Evolutionary conservation across 2,888 invertebrate species (phyloP).

Genomic region (Xestia rhomboidea): DNA sequence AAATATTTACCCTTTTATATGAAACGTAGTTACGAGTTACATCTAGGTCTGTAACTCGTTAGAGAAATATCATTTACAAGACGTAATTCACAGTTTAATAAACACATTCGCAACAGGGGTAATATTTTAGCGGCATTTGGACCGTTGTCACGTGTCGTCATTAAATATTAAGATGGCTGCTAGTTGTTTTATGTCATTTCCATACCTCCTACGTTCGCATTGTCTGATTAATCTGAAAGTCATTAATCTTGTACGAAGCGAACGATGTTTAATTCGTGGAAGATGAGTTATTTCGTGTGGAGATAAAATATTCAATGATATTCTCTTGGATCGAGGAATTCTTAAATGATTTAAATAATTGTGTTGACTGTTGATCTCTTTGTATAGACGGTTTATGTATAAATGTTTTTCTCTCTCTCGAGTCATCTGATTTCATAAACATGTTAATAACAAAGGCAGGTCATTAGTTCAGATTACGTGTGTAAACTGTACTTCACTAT

Average conservation of each 20-base stretch:
- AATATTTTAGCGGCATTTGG: slow-evolving; percentile 14
- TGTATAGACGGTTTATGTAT: slow-evolving; percentile 3
- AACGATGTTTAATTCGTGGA: slow-evolving; percentile 35
- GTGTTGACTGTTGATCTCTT: neutral
- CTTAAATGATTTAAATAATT: slow-evolving; percentile 3
- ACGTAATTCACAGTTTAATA: slow-evolving; percentile 24
- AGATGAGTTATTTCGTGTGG: slow-evolving; percentile 24
- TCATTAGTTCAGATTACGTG: neutral
- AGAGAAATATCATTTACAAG: slow-evolving; percentile 32
- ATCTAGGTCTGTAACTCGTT: slow-evolving; percentile 20
- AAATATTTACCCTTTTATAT: slow-evolving; percentile 28
- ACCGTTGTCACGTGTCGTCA: slow-evolving; percentile 30
- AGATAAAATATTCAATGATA: slow-evolving; percentile 31
- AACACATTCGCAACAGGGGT: slow-evolving; percentile 9
- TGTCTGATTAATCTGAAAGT: slow-evolving; percentile 36
- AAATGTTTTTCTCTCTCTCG: neutral
- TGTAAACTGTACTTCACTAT: neutral
- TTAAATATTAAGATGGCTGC: slow-evolving; percentile 34
- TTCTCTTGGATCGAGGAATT: slow-evolving; percentile 4
- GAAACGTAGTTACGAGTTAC: slow-evolving; percentile 9
- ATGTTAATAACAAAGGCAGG: neutral
- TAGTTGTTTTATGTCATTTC: slow-evolving; percentile 19
- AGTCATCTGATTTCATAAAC: no score
- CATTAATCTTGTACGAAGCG: slow-evolving; percentile 47
- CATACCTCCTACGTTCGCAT: slow-evolving; percentile 38